These are phyloP conservation scores for Platysternon megacephalum DNA, from an alignment of 2,113 vertebrate genomes.

Conservation along the genomic window DNA sequence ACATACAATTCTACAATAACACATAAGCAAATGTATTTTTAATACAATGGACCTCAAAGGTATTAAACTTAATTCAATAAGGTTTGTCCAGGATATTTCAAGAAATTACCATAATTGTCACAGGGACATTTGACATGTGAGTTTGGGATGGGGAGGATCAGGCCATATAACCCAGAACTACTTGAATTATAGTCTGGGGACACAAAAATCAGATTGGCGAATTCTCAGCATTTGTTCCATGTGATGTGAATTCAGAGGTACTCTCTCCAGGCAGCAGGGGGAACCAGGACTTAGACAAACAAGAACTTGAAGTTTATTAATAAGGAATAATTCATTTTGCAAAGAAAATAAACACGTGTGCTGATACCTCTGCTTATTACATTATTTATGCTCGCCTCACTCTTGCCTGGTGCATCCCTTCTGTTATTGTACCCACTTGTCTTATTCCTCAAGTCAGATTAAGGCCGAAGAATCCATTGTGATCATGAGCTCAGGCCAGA, in stretches of 20 bases:
- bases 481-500: neutral
- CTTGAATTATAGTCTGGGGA: neutral
- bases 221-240: neutral
- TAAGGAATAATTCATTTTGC: neutral
- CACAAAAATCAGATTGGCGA: neutral
- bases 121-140: too few relatives aligned
- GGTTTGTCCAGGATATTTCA: too few relatives aligned
- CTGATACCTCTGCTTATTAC: neutral
- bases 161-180: neutral
- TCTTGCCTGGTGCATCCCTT: neutral
- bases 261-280: neutral
- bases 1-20: too few relatives aligned
- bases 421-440: neutral
- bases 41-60: too few relatives aligned
- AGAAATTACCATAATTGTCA: neutral
- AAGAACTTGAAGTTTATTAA: neutral
- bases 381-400: neutral
- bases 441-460: neutral
- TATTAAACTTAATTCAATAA: too few relatives aligned
- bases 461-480: neutral
- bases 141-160: neutral
- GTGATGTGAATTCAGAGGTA: neutral
- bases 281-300: neutral
- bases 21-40: too few relatives aligned
- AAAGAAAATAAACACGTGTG: neutral